A percentile compares a stretch with the other conserved stretches of the same genome.
These are phyloP conservation scores for Epicauta chinensis DNA, from an alignment of 1,140 invertebrate species.

Conservation along the genomic window DNA sequence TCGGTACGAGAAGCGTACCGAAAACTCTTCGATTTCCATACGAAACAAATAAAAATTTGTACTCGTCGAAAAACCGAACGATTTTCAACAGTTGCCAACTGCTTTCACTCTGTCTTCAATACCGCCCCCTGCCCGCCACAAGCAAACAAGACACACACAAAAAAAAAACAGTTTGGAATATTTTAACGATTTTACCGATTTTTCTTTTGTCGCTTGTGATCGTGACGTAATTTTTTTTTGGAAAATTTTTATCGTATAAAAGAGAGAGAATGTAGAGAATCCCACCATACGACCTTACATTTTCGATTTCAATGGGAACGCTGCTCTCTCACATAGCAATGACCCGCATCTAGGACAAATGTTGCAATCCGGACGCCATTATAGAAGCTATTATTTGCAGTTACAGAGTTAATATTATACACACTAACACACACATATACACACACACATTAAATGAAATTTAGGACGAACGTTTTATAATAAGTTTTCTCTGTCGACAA, in stretches of 20 bases:
- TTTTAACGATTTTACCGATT: too few species aligned
- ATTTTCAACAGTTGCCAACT: too few species aligned
- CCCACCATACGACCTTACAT: conserved; percentile 38
- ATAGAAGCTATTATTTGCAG: conserved; percentile 36
- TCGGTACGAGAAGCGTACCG: too few species aligned
- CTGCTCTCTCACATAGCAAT: conserved; percentile 42
- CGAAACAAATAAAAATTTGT: too few species aligned
- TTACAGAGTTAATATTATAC: conserved; percentile 28
- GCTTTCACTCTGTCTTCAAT: too few species aligned
- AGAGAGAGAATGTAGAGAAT: conserved; percentile 24
- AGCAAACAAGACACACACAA: too few species aligned
- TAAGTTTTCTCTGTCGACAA: not conserved
- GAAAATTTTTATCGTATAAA: conserved; percentile 14
- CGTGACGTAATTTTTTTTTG: conserved; percentile 6
- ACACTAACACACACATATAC: too few species aligned
- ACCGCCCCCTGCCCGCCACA: too few species aligned
- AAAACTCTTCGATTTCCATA: not conserved
- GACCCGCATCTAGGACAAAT: conserved; percentile 44
- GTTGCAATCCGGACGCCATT: conserved; percentile 39
- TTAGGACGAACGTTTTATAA: conserved; percentile 17
- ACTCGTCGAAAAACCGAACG: too few species aligned
- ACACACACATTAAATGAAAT: conserved; percentile 8
- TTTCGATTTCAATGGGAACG: conserved; percentile 42
- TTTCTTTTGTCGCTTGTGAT: not conserved
- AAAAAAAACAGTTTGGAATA: too few species aligned